phyloP scores from a whole-genome alignment of 2,888 invertebrate species.

The Rosalia funebris region DNA sequence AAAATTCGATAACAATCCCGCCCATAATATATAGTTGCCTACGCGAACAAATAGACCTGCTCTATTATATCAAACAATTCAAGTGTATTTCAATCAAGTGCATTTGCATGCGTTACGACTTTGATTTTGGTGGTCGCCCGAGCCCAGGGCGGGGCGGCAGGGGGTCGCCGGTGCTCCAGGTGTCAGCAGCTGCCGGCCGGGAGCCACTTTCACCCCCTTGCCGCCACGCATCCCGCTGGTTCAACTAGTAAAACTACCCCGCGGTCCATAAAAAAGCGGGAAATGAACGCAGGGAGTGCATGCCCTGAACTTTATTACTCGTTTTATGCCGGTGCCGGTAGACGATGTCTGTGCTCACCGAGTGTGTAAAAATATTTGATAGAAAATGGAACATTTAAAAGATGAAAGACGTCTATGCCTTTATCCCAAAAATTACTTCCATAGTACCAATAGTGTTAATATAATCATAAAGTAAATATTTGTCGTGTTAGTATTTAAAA shows the following conservation, averaged over 20 bases:
- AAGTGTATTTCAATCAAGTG: conserved; percentile 41
- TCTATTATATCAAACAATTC: conserved; percentile 36
- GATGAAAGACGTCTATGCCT: no score
- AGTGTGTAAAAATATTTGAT: no score
- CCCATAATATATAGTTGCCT: no score
- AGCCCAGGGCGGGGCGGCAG: conserved; percentile 34
- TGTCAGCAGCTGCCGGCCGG: conserved; percentile 51
- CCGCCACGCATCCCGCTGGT: conserved; percentile 44
- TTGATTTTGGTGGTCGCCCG: conserved; percentile 29
- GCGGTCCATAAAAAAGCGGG: conserved; percentile 38
- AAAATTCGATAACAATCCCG: no score
- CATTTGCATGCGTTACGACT: conserved; percentile 37
- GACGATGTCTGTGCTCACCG: no score
- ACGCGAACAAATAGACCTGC: conserved; percentile 34
- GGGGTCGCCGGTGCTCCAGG: conserved; percentile 46
- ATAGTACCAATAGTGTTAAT: no score
- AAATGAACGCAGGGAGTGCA: conserved; percentile 22
- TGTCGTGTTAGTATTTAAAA: no score
- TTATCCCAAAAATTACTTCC: no score
- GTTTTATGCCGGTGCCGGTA: no score
- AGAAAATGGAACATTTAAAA: no score
- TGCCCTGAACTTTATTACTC: no score
- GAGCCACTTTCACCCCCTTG: conserved; percentile 47
- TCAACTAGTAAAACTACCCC: conserved; percentile 46
- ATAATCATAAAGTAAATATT: no score